phyloP scores from a whole-genome alignment of 2,797 vertebrate genomes.

The Gallirallus australis region DNA sequence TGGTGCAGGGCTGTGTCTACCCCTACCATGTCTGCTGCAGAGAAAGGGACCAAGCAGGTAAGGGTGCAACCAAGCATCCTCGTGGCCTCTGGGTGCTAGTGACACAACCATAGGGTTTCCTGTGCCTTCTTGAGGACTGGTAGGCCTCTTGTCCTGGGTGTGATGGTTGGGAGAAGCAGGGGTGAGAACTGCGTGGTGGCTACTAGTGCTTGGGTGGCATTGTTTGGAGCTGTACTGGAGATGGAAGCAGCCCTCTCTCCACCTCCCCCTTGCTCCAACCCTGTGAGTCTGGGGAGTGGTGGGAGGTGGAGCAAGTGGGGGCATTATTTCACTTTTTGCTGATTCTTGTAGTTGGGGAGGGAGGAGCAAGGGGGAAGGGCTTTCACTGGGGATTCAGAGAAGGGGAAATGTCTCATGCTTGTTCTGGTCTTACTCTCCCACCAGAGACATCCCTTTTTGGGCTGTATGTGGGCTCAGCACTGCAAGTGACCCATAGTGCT shows the following conservation, averaged over 20 bases:
- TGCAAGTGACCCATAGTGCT: neutral
- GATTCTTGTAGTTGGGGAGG: neutral
- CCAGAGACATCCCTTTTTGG: neutral
- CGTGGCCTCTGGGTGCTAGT: neutral
- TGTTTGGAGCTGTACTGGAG: neutral
- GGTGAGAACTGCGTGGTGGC: neutral
- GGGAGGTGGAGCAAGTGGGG: accelerated
- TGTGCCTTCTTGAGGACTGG: neutral
- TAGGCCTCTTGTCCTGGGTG: accelerated
- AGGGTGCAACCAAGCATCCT: neutral
- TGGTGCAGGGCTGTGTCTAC: neutral
- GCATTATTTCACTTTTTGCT: neutral
- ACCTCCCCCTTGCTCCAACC: neutral
- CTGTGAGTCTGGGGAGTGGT: too few species aligned
- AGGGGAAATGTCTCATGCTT: neutral
- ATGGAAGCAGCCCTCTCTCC: neutral
- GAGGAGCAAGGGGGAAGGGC: neutral
- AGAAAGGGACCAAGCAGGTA: neutral
- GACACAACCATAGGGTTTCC: accelerated
- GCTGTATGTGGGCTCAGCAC: neutral
- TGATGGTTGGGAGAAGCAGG: neutral
- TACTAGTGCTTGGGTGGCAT: neutral
- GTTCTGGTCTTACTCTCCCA: neutral
- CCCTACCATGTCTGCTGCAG: accelerated
- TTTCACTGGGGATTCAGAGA: neutral